phyloP scores from a whole-genome alignment of 2,113 vertebrate genomes.

The Megaleporinus macrocephalus region DNA sequence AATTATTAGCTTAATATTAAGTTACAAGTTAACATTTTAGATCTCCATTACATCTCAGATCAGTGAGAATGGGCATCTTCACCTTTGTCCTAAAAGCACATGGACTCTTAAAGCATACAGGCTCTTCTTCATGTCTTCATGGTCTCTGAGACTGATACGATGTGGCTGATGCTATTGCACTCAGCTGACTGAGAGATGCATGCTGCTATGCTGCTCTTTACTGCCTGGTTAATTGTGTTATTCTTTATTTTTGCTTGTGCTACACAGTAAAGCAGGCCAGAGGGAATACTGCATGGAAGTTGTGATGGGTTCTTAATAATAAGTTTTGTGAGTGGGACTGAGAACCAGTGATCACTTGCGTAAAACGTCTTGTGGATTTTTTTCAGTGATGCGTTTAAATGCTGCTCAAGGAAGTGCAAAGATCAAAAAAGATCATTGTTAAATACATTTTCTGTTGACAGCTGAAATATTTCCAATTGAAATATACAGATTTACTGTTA shows the following conservation, averaged over 20 bases:
- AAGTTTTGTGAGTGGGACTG: background rate
- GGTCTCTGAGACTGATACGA: constrained; percentile 11
- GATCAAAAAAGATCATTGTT: no score
- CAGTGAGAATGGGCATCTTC: background rate
- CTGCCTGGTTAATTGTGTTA: background rate
- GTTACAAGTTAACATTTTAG: no score
- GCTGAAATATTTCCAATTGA: no score
- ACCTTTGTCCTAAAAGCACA: background rate
- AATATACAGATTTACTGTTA: no score
- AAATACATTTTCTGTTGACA: no score
- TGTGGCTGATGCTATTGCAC: background rate
- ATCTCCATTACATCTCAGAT: background rate
- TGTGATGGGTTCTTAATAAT: background rate
- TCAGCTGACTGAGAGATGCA: background rate
- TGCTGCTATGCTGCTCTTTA: constrained; percentile 7
- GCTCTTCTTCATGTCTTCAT: background rate
- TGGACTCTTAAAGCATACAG: background rate
- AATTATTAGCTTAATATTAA: no score
- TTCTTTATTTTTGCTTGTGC: background rate
- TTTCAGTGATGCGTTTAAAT: no score
- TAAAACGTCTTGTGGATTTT: no score
- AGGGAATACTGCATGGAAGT: background rate
- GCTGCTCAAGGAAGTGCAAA: no score
- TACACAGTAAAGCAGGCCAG: background rate
- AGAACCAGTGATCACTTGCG: background rate